Evolutionary conservation across 2,888 invertebrate genomes (phyloP), one percentile per base, ranked within the genome.

Genomic region (Chironomus tentans): DNA sequence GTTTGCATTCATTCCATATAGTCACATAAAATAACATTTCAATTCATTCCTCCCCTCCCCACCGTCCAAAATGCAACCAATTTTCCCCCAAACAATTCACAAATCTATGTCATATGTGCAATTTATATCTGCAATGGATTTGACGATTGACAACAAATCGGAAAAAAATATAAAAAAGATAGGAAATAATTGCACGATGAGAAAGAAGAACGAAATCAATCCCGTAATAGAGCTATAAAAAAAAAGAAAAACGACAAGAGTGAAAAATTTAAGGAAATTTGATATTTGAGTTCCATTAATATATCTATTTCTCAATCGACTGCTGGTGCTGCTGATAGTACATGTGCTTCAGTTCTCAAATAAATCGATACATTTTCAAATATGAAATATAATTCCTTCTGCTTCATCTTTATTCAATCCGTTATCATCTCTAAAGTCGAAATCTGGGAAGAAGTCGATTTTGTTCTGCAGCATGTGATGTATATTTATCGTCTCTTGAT

Each of bases 221-320:
- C 61, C n/a, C 72, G 61, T 72, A 72, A 72, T 72, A 62, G 72
- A 72, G 72, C 22, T 28, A 72, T 72, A 72, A 72, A 71, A 24
- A 48, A 18, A n/a, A 21, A 71, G 3, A 48, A 15, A n/a, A 12
- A 46, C 38, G 46, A 46, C 12, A 47, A n/a, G 10, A 21, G 13
- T 47, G 46, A 50, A 13, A 22, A 48, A 24, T 70, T 50, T 38
- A 10, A 38, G 15, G 24, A 48, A 70, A 70, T 70, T n/a, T 70
- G 50, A 70, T 70, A 70, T 70, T 70, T 50, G 18, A 65, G 22
- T 65, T 65, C 65, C 65, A 65, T 65, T 38, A 38, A 38, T 38
- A 38, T 38, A 38, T 38, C 38, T 38, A 38, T 28, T 28, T 28
- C 28, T 28, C 28, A 28, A 28, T 38, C 38, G 38, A 38, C 38